Evolutionary conservation across 2,797 vertebrate genomes (phyloP).

Genomic region (Protonibea diacanthus): DNA sequence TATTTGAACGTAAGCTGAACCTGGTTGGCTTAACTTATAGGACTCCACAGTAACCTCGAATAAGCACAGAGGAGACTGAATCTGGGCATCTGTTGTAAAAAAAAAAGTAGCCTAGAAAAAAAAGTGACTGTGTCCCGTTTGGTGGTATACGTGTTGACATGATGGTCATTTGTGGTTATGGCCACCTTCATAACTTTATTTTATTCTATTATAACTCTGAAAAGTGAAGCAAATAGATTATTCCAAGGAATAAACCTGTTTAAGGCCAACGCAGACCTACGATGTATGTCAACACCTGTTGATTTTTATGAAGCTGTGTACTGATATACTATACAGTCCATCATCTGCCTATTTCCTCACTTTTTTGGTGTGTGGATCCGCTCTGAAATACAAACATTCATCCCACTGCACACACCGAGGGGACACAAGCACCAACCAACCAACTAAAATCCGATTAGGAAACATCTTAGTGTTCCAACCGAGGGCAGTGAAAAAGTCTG

Average conservation of each 20-base stretch:
- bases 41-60: slow-evolving; percentile 51
- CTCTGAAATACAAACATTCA: slow-evolving; percentile 55
- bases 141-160: slow-evolving; percentile 22
- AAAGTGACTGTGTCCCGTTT: slow-evolving; percentile 6
- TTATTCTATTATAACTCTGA: neutral
- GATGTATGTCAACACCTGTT: slow-evolving; percentile 54
- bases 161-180: slow-evolving; percentile 50
- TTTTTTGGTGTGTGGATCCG: slow-evolving; percentile 23
- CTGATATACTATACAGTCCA: neutral
- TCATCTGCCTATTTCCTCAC: neutral
- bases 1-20: slow-evolving; percentile 82
- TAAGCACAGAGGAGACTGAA: slow-evolving; percentile 37
- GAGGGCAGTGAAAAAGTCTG: slow-evolving; percentile 82
- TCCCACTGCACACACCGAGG: slow-evolving; percentile 43
- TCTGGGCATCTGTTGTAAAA: slow-evolving; percentile 35
- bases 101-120: slow-evolving; percentile 24
- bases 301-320: neutral
- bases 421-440: slow-evolving; percentile 75
- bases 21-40: slow-evolving; percentile 74
- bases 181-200: slow-evolving; percentile 34
- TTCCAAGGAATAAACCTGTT: neutral
- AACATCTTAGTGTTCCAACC: slow-evolving; percentile 83
- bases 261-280: neutral
- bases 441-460: slow-evolving; percentile 91
- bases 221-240: neutral